phyloP scores from a whole-genome alignment of 2,888 invertebrate species.

The Eucera pruinosa region DNA sequence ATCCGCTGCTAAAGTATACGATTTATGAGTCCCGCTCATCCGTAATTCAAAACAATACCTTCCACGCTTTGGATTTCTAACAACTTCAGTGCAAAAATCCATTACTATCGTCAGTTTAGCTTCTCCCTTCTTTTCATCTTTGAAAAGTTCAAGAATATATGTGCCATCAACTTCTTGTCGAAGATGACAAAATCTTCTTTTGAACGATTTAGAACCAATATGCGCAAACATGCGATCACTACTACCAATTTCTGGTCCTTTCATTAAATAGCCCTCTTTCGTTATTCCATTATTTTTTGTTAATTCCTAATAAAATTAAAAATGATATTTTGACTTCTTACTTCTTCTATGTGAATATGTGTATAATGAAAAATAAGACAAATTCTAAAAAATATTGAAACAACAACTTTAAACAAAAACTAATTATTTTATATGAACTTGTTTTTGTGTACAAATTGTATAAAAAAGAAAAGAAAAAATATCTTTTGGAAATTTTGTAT shows the following conservation, averaged over 20 bases:
- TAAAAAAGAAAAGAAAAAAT: not conserved
- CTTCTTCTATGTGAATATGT: not conserved
- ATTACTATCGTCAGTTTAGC: conserved; percentile 96
- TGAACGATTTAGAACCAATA: conserved; percentile 96
- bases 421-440: not conserved
- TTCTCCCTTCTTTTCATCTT: conserved; percentile 96
- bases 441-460: no score
- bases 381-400: not conserved
- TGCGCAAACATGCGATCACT: conserved; percentile 96
- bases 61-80: conserved; percentile 94
- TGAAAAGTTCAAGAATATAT: conserved; percentile 95
- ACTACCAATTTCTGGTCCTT: conserved; percentile 95
- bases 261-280: conserved; percentile 95
- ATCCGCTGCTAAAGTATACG: conserved; percentile 94
- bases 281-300: conserved; percentile 91
- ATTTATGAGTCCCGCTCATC: conserved; percentile 94
- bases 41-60: conserved; percentile 94
- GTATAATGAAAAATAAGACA: no score
- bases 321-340: conserved; percentile 1
- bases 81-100: conserved; percentile 96
- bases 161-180: conserved; percentile 96
- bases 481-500: not conserved
- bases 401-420: not conserved
- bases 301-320: conserved; percentile 82
- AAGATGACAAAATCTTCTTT: conserved; percentile 94